Percentiles rank a stretch among this genome's conserved stretches.
phyloP scores from a whole-genome alignment of 2,888 invertebrate genomes.

The Diaperis boleti region DNA sequence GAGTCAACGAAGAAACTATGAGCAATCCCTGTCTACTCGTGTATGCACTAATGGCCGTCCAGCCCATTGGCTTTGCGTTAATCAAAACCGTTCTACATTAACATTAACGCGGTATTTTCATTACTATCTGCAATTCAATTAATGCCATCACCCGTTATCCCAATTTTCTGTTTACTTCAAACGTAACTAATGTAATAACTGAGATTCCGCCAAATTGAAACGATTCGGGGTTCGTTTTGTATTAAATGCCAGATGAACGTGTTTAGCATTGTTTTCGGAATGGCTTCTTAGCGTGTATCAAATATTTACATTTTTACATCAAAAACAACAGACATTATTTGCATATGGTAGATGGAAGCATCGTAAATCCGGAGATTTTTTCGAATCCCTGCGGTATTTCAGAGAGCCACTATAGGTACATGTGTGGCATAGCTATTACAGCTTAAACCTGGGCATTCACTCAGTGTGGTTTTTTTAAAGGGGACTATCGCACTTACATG shows the following conservation, averaged over 20 bases:
- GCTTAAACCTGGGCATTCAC: constrained; percentile 28
- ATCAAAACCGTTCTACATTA: constrained; percentile 15
- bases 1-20: constrained; percentile 11
- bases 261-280: constrained; percentile 19
- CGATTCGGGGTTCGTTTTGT: neutral
- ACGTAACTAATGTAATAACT: constrained; percentile 11
- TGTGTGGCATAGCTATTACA: constrained; percentile 28
- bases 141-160: constrained; percentile 5
- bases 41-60: constrained; percentile 7
- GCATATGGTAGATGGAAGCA: constrained; percentile 43
- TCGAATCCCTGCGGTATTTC: constrained; percentile 46
- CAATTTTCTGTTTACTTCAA: neutral
- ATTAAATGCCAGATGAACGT: neutral
- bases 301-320: constrained; percentile 41
- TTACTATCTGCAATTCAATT: constrained; percentile 17
- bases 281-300: constrained; percentile 25
- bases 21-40: neutral
- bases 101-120: constrained; percentile 13
- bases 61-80: constrained; percentile 17
- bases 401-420: constrained; percentile 33
- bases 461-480: no score
- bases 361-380: constrained; percentile 50
- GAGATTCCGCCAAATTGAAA: neutral
- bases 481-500: no score
- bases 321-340: constrained; percentile 37